A percentile compares a stretch with the other conserved stretches of the same genome.
Conservation (phyloP, 2,888 invertebrate genomes). For the Xestia rhomboidea region DNA sequence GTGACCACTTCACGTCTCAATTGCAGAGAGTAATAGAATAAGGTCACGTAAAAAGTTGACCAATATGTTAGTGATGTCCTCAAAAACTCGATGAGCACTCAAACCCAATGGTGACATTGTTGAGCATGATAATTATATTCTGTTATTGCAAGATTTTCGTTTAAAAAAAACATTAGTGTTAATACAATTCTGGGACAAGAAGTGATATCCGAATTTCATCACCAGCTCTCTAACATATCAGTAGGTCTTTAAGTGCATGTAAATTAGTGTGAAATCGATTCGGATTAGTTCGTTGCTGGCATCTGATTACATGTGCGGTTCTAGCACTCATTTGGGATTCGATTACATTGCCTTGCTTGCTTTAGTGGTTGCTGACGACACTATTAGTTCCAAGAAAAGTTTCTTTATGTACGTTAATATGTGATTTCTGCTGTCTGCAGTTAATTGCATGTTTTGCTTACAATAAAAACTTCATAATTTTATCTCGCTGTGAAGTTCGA, state of each 20-base stretch:
- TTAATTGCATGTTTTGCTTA: not conserved
- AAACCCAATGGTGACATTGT: too few relatives aligned
- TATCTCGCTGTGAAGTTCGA: not conserved
- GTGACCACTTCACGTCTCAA: too few relatives aligned
- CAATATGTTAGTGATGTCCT: not conserved
- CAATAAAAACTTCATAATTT: not conserved
- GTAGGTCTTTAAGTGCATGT: conserved; percentile 55
- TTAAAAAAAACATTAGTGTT: not conserved
- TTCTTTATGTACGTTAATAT: not conserved
- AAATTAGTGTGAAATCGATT: conserved; percentile 59
- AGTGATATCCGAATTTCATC: not conserved
- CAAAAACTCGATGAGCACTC: not conserved
- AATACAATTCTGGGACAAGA: not conserved
- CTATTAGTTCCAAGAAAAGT: conserved; percentile 25
- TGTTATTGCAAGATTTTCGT: not conserved
- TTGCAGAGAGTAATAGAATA: too few relatives aligned
- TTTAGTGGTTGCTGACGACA: conserved; percentile 40
- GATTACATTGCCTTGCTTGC: conserved; percentile 54
- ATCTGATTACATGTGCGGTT: conserved; percentile 58
- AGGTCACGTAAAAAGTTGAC: not conserved
- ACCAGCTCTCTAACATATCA: conserved; percentile 1
- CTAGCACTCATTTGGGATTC: conserved; percentile 57
- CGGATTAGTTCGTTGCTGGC: conserved; percentile 54
- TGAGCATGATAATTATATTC: not conserved
- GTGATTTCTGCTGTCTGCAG: not conserved